Conservation (phyloP, 2,113 vertebrate species). For the Festucalex cinctus region DNA sequence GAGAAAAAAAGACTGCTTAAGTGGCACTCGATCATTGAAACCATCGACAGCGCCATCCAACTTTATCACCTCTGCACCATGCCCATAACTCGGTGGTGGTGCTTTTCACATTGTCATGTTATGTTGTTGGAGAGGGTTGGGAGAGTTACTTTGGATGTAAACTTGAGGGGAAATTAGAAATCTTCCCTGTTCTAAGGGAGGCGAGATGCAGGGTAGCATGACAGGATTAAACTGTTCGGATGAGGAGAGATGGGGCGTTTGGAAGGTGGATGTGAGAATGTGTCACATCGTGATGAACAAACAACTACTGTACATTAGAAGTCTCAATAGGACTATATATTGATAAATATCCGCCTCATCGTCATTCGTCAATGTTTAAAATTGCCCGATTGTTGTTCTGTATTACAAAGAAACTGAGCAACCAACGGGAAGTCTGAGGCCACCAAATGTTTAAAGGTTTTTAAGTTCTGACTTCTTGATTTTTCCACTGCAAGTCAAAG, state of each 20-base stretch:
- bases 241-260: conserved; percentile 13
- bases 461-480: no score
- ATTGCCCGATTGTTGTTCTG: not conserved
- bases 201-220: conserved; percentile 22
- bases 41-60: conserved; percentile 20
- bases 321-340: conserved; percentile 10
- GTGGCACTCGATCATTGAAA: conserved; percentile 25
- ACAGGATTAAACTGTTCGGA: conserved; percentile 24
- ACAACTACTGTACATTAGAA: conserved; percentile 11
- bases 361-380: conserved; percentile 17
- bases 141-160: conserved; percentile 1
- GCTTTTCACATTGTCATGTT: conserved; percentile 25
- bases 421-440: no score
- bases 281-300: conserved; percentile 18
- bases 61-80: conserved; percentile 19
- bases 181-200: not conserved
- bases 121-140: conserved; percentile 9
- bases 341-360: not conserved
- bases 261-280: conserved; percentile 24
- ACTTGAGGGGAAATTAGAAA: conserved; percentile 3
- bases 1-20: conserved; percentile 5
- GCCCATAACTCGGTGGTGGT: not conserved
- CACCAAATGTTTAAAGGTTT: no score
- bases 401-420: no score
- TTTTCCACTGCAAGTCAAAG: no score